Base-by-base conservation (phyloP, 2,888 invertebrate genomes). In the Drosophila mulleri region DNA sequence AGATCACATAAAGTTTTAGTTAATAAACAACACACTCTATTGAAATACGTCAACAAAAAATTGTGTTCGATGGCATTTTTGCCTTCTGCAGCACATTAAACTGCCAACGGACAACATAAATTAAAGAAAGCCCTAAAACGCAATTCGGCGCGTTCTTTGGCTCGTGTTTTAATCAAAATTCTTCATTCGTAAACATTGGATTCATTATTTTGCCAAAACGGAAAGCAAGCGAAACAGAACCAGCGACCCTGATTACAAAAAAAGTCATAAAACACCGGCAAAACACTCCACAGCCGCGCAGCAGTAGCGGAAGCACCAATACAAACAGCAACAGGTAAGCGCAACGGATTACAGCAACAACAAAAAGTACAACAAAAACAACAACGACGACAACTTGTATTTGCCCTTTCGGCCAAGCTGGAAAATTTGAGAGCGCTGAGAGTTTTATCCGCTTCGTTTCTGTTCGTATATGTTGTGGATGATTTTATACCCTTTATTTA, bases 21-120 rank as follows among this genome's bases (percentile, higher is more conserved):
- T 56, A 58, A 65, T 67, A 65, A 83, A 80, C 80, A 80, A 77
- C 68, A 85, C 64, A 82, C 47, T 64, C 70, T 50, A 53, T 66
- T 63, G 45, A 74, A 88, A 82, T 69, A 82, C 80, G 85, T 88
- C 83, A 83, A 68, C 56, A 20, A 23, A 65, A 69, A 71, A 59
- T 80, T 74, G 35, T 72, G 67, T 75, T 45, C 35, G 26, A 48
- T 53, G 56, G 66, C 60, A 63, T 14, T 56, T 62, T 63, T 32
- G 52, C 60, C 59, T 39, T 66, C 66, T 63, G 75, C 80, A 70
- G 65, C 52, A 58, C 23, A 63, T 45, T n/a, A 50, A 59, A 59
- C 63, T 45, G 63, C 48, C 47, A 63, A 59, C 45, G 20, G 54
- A 58, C 54, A 42, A 41, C 54, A 35, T 39, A 48, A 18, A 56